These are phyloP conservation scores for Harpagus bidentatus DNA, from an alignment of 2,113 vertebrate genomes.

Conservation along the genomic window DNA sequence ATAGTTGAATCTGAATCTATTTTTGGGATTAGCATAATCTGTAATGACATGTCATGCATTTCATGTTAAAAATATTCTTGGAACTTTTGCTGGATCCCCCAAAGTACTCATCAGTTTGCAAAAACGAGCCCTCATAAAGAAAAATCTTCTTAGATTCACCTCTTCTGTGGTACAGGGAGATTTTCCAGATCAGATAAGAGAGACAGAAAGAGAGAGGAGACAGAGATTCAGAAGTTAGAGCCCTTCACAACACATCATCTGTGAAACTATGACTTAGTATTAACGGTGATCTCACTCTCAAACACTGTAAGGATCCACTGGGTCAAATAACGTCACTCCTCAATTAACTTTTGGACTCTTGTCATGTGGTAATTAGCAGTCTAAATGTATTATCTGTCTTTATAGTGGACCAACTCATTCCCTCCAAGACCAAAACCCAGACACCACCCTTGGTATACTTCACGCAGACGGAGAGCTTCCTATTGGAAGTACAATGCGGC, in stretches of 20 bases:
- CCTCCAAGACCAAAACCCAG: background rate
- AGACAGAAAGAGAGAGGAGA: background rate
- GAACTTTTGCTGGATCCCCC: background rate
- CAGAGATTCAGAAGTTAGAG: background rate
- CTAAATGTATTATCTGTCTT: background rate
- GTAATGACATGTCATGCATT: background rate
- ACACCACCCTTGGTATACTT: background rate
- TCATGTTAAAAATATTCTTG: background rate
- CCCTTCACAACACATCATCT: background rate
- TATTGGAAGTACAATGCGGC: rapidly evolving
- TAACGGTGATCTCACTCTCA: background rate
- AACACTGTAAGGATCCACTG: background rate
- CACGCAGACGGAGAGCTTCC: background rate
- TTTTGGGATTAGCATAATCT: background rate
- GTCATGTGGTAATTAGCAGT: background rate
- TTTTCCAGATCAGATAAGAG: background rate
- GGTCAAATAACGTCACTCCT: background rate
- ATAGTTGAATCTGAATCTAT: background rate
- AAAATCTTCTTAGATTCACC: slow-evolving; percentile 3
- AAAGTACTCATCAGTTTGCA: background rate
- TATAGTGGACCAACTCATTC: background rate
- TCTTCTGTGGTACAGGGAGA: background rate
- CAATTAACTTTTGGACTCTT: background rate
- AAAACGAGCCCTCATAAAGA: background rate
- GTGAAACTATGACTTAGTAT: background rate